Percentiles rank a stretch among this genome's conserved stretches.
phyloP scores from a whole-genome alignment of 2,797 vertebrate species.

The Discoglossus pictus region DNA sequence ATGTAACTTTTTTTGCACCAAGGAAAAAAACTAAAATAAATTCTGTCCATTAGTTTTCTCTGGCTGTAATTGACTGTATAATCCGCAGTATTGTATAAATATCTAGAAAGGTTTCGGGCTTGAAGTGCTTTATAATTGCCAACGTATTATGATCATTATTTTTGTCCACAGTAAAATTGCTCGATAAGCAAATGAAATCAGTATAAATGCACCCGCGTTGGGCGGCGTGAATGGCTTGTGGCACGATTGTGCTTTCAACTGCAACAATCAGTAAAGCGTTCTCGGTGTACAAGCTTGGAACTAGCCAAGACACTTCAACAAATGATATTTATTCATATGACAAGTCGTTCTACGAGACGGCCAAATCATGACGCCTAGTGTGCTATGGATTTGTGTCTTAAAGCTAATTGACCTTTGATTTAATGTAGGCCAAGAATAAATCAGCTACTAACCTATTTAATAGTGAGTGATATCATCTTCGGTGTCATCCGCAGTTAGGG shows the following conservation, averaged over 20 bases:
- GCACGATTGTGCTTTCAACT: slow-evolving; percentile 40
- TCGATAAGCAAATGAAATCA: slow-evolving; percentile 33
- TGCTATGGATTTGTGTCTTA: slow-evolving; percentile 21
- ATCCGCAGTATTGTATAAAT: too few relatives aligned
- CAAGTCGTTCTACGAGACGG: slow-evolving; percentile 4
- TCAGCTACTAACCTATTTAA: not conserved
- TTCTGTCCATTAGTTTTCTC: too few relatives aligned
- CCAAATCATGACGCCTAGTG: slow-evolving; percentile 7
- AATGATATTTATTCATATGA: slow-evolving; percentile 38
- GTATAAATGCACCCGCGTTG: slow-evolving; percentile 30
- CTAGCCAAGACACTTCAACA: slow-evolving; percentile 34
- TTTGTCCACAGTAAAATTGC: slow-evolving; percentile 23
- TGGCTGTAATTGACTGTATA: too few relatives aligned
- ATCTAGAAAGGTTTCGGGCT: slow-evolving; percentile 4
- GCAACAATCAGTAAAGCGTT: slow-evolving; percentile 40
- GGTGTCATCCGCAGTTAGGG: not conserved
- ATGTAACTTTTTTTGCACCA: too few relatives aligned
- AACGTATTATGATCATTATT: slow-evolving; percentile 2
- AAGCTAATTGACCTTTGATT: slow-evolving; percentile 25
- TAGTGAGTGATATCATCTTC: not conserved
- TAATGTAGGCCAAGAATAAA: slow-evolving; percentile 2
- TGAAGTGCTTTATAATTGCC: slow-evolving; percentile 23
- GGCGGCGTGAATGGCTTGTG: slow-evolving; percentile 6
- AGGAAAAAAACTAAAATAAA: too few relatives aligned
- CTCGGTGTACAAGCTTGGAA: slow-evolving; percentile 30